Conservation (phyloP, 1,140 invertebrate genomes). For the Cotesia glomerata region DNA sequence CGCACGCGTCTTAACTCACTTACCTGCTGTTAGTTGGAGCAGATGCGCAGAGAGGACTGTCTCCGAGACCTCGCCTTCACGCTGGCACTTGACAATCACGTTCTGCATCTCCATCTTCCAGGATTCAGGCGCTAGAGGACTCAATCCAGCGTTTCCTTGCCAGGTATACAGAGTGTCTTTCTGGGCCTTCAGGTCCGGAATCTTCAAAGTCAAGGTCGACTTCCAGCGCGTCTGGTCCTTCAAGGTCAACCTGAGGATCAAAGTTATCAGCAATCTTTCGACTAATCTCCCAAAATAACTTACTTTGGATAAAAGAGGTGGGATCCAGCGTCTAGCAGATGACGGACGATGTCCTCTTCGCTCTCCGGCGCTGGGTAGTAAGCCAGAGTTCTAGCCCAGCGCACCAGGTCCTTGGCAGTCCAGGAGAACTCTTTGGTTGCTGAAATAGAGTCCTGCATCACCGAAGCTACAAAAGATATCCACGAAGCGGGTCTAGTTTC, state of each 20-base stretch:
- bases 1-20: background rate
- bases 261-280: background rate
- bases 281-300: background rate
- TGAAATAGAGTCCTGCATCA: conserved; percentile 46
- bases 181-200: conserved; percentile 20
- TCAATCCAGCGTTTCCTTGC: conserved; percentile 44
- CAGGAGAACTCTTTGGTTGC: conserved; percentile 36
- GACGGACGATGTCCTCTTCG: conserved; percentile 39
- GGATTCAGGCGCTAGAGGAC: conserved; percentile 42
- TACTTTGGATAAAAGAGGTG: conserved; percentile 48
- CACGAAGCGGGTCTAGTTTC: conserved; percentile 40
- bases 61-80: conserved; percentile 54
- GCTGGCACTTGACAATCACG: conserved; percentile 46
- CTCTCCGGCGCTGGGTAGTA: conserved; percentile 50
- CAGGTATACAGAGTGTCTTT: conserved; percentile 49
- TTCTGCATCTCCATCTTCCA: conserved; percentile 55
- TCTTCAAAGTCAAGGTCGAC: conserved; percentile 44
- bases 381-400: conserved; percentile 49
- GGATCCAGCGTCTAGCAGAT: conserved; percentile 48
- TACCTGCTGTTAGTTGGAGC: conserved; percentile 48
- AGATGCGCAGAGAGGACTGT: conserved; percentile 50
- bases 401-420: conserved; percentile 48
- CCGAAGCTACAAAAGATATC: conserved; percentile 44
- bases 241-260: conserved; percentile 38
- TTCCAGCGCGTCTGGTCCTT: conserved; percentile 49